These are phyloP conservation scores for Gouania willdenowi DNA, from an alignment of 2,797 vertebrate species.

Conservation along the genomic window DNA sequence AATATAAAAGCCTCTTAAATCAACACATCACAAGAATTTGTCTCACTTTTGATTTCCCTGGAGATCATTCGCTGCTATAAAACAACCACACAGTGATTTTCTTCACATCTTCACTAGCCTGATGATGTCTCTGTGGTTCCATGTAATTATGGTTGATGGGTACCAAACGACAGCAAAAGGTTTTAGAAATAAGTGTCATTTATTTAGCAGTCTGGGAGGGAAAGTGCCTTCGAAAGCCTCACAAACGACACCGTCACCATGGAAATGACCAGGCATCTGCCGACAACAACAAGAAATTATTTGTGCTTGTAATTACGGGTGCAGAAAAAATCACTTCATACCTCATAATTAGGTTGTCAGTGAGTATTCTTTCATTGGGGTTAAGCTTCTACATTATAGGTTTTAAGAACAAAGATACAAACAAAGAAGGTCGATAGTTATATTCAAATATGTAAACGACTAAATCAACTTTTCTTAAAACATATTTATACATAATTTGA, in stretches of 20 bases:
- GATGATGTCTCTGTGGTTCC: background rate
- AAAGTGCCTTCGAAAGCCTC: slow-evolving; percentile 16
- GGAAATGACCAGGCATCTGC: slow-evolving; percentile 50
- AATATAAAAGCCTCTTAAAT: too few relatives aligned
- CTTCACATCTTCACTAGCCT: too few relatives aligned
- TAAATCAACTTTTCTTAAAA: too few relatives aligned
- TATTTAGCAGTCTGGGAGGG: slow-evolving; percentile 25
- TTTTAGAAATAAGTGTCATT: slow-evolving; percentile 25
- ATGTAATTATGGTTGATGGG: slow-evolving; percentile 13
- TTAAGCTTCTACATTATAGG: too few relatives aligned
- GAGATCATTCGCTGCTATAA: too few relatives aligned
- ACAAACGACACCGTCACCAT: slow-evolving; percentile 48
- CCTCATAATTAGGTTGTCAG: slow-evolving; percentile 26
- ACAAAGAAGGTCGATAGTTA: too few relatives aligned
- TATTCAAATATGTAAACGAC: too few relatives aligned
- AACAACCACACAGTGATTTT: too few relatives aligned
- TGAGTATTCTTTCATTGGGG: too few relatives aligned
- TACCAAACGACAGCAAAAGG: slow-evolving; percentile 1
- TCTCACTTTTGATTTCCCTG: too few relatives aligned
- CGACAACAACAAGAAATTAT: slow-evolving; percentile 39
- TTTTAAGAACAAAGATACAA: background rate
- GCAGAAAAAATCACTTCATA: slow-evolving; percentile 17
- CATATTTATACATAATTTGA: too few relatives aligned
- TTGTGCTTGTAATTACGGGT: slow-evolving; percentile 32
- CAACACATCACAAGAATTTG: too few relatives aligned